These are phyloP conservation scores for Enteromius paludinosus DNA, from an alignment of 2,797 vertebrate genomes.

Conservation along the genomic window DNA sequence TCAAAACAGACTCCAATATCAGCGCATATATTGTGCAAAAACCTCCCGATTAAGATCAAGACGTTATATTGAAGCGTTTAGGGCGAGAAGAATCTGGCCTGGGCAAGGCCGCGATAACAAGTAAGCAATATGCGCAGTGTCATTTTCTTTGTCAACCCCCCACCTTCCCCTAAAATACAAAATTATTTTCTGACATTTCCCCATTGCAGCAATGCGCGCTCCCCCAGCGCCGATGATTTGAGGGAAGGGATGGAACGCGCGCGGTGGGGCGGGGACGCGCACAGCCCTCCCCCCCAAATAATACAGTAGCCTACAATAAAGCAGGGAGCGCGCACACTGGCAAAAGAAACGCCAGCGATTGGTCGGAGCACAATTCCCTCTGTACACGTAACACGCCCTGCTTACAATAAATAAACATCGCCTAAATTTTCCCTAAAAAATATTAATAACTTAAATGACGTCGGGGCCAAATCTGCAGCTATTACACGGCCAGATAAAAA, in stretches of 20 bases:
- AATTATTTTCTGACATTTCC: conserved; percentile 75
- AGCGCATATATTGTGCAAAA: background rate
- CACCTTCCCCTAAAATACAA: conserved; percentile 69
- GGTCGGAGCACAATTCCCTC: conserved; percentile 70
- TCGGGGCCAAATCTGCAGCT: background rate
- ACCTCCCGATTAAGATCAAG: background rate
- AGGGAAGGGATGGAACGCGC: conserved; percentile 64
- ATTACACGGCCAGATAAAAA: background rate
- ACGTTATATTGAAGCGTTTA: background rate
- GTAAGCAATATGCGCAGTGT: conserved; percentile 33
- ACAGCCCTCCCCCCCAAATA: conserved; percentile 61
- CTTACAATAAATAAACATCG: conserved; percentile 83
- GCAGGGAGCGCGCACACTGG: conserved; percentile 68
- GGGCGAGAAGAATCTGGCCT: background rate
- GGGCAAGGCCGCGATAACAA: background rate
- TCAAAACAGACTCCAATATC: conserved; percentile 20
- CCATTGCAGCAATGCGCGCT: conserved; percentile 82
- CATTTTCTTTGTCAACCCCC: conserved; percentile 51
- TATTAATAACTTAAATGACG: conserved; percentile 9
- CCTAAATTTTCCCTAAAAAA: conserved; percentile 59
- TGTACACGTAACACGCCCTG: conserved; percentile 76
- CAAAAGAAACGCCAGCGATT: conserved; percentile 68
- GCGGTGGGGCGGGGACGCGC: conserved; percentile 70
- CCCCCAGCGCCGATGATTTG: conserved; percentile 70
- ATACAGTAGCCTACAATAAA: conserved; percentile 58